Evolutionary conservation across 1,140 invertebrate species (phyloP).

Genomic region (Drosophila athabasca): DNA sequence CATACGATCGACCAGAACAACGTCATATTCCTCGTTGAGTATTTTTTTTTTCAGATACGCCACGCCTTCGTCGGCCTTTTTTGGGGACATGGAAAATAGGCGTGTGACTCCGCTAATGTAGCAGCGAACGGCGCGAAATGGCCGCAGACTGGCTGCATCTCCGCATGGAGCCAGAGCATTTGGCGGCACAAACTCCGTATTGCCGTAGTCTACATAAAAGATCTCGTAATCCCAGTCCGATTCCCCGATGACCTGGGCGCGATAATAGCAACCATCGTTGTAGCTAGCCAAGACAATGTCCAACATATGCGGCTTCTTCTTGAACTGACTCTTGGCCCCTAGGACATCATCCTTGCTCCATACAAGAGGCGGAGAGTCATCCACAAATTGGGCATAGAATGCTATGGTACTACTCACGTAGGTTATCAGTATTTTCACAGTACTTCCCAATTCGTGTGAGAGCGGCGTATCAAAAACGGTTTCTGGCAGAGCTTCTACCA

Average conservation of each 20-base stretch:
- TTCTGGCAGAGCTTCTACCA: conserved; percentile 42
- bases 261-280: conserved; percentile 64
- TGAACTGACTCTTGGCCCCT: conserved; percentile 29
- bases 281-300: conserved; percentile 70
- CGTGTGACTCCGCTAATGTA: conserved; percentile 44
- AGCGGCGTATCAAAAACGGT: conserved; percentile 5
- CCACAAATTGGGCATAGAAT: conserved; percentile 63
- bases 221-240: conserved; percentile 56
- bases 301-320: conserved; percentile 41
- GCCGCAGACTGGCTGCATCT: conserved; percentile 37
- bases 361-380: conserved; percentile 39
- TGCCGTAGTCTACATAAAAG: conserved; percentile 80
- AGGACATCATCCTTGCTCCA: conserved; percentile 51
- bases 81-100: not conserved
- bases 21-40: conserved; percentile 48
- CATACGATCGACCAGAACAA: conserved; percentile 24
- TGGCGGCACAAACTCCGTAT: conserved; percentile 53
- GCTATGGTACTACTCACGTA: conserved; percentile 46
- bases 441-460: conserved; percentile 1
- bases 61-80: conserved; percentile 27
- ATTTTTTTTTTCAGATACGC: conserved; percentile 50
- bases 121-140: conserved; percentile 57
- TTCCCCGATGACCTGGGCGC: conserved; percentile 70
- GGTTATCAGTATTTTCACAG: conserved; percentile 39
- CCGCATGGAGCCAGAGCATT: conserved; percentile 46